phyloP scores from a whole-genome alignment of 1,140 invertebrate genomes.

The Eumeta japonica region DNA sequence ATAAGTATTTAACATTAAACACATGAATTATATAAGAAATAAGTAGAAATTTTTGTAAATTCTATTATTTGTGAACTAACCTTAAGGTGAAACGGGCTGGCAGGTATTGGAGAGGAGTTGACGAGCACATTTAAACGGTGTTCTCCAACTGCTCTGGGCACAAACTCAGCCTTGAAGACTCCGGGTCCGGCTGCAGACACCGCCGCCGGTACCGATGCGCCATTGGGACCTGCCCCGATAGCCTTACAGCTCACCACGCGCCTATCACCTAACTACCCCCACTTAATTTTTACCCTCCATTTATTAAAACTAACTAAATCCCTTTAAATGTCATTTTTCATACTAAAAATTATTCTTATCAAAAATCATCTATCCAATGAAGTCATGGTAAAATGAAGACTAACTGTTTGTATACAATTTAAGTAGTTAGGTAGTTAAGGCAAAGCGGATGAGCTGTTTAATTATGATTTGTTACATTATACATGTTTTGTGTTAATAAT shows the following conservation, averaged over 20 bases:
- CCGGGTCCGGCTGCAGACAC: slow-evolving; percentile 75
- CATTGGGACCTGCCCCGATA: slow-evolving; percentile 71
- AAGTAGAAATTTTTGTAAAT: too few species aligned
- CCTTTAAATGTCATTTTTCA: not conserved
- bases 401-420: not conserved
- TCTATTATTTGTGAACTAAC: slow-evolving; percentile 27
- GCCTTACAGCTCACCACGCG: slow-evolving; percentile 33
- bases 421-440: slow-evolving; percentile 55
- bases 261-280: slow-evolving; percentile 19
- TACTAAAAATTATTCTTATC: too few species aligned
- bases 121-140: slow-evolving; percentile 85
- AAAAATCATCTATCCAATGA: too few species aligned
- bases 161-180: slow-evolving; percentile 83
- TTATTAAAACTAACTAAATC: not conserved
- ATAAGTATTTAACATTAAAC: not conserved
- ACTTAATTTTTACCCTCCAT: too few species aligned
- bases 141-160: slow-evolving; percentile 83
- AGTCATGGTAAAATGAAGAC: not conserved
- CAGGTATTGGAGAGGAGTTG: slow-evolving; percentile 73
- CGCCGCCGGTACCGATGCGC: slow-evolving; percentile 82
- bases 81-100: slow-evolving; percentile 90
- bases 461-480: too few species aligned
- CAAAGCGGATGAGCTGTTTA: slow-evolving; percentile 52
- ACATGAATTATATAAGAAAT: too few species aligned
- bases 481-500: too few species aligned